Evolutionary conservation across 2,797 vertebrate species (phyloP).

Genomic region (Alcedo atthis): DNA sequence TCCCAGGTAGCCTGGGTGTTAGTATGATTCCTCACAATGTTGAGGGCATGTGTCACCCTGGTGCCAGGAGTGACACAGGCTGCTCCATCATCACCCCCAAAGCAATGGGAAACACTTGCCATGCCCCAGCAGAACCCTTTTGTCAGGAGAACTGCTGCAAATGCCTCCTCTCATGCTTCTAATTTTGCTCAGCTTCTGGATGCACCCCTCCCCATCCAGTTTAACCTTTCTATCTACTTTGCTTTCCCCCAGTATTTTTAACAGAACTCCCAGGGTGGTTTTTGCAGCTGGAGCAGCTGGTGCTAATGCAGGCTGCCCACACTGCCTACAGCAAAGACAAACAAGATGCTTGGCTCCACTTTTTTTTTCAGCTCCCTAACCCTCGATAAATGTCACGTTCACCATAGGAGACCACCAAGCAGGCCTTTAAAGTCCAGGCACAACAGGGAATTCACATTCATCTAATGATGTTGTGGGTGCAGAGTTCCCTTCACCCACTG

Average conservation of each 20-base stretch:
- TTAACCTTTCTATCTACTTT: background rate
- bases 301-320: background rate
- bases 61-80: background rate
- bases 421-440: background rate
- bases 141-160: background rate
- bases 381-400: background rate
- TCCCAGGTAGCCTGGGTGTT: background rate
- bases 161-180: background rate
- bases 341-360: constrained; percentile 14
- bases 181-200: background rate
- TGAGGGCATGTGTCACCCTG: fast-evolving
- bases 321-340: constrained; percentile 2
- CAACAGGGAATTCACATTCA: background rate
- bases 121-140: background rate
- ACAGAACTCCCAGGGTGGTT: background rate
- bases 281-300: background rate
- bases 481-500: background rate
- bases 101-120: background rate
- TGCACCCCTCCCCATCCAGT: background rate
- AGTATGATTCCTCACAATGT: background rate
- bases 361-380: constrained; percentile 16
- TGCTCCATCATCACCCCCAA: background rate
- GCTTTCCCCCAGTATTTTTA: background rate
- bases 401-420: constrained; percentile 3
- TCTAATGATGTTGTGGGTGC: background rate